Conservation (phyloP, 2,113 vertebrate species). For the Cavia porcellus region DNA sequence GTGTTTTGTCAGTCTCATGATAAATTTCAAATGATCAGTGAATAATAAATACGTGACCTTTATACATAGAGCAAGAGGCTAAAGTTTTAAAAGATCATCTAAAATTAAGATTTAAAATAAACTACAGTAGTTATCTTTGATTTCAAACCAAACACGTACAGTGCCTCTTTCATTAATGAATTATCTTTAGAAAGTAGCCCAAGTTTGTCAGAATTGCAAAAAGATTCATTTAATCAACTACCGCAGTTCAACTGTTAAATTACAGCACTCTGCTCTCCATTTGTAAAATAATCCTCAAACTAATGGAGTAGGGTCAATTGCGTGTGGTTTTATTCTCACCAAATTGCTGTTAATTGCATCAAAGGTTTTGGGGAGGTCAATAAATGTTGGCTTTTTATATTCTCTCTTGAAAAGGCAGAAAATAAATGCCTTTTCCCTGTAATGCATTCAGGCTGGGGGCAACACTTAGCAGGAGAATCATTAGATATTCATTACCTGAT, state of each 20-base stretch:
- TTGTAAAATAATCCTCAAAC: slow-evolving; percentile 85
- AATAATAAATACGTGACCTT: slow-evolving; percentile 61
- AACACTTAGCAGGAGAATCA: fast-evolving
- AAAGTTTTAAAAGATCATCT: slow-evolving; percentile 66
- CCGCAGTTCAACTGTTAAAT: slow-evolving; percentile 86
- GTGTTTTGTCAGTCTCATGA: not conserved
- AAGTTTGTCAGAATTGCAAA: slow-evolving; percentile 80
- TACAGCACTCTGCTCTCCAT: slow-evolving; percentile 83
- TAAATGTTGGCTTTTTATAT: slow-evolving; percentile 75
- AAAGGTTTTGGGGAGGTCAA: slow-evolving; percentile 74
- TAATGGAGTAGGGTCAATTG: slow-evolving; percentile 86
- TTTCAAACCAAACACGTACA: slow-evolving; percentile 68
- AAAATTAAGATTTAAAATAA: slow-evolving; percentile 75
- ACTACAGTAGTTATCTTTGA: slow-evolving; percentile 68
- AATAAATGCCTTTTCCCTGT: slow-evolving; percentile 58
- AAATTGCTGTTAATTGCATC: slow-evolving; percentile 85
- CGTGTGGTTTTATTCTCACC: slow-evolving; percentile 75
- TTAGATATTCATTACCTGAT: not conserved
- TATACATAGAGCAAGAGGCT: slow-evolving; percentile 73
- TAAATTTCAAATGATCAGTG: slow-evolving; percentile 25
- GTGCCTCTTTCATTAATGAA: slow-evolving; percentile 72
- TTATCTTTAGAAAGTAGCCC: slow-evolving; percentile 82
- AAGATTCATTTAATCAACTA: slow-evolving; percentile 85
- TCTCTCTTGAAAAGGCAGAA: slow-evolving; percentile 66
- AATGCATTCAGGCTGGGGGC: not conserved